Percentiles rank a stretch among this genome's conserved stretches.
Evolutionary conservation across 2,797 vertebrate species (phyloP).

Genomic region (Mycteria americana): DNA sequence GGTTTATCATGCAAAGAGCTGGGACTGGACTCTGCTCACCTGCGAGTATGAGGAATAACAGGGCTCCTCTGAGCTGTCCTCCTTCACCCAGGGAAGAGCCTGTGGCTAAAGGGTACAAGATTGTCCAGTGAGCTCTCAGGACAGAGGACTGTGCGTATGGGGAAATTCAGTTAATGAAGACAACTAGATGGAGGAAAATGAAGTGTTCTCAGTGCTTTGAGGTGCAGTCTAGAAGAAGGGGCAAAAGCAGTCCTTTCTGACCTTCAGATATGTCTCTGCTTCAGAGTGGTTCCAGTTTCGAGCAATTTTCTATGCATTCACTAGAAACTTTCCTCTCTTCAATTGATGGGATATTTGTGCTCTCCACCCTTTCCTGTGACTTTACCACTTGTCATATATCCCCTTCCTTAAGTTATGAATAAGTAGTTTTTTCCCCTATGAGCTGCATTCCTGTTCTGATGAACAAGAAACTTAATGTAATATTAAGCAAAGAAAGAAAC

Average conservation of each 20-base stretch:
- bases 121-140: neutral
- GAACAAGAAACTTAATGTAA: constrained; percentile 42
- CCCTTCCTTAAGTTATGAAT: neutral
- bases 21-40: neutral
- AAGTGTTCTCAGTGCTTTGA: neutral
- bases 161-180: neutral
- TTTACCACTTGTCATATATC: constrained; percentile 9
- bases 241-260: neutral
- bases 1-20: neutral
- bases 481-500: constrained; percentile 60
- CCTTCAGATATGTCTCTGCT: neutral
- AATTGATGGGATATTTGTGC: neutral
- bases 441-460: constrained; percentile 11
- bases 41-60: neutral
- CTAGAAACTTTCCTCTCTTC: neutral
- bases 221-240: neutral
- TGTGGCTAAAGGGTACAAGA: neutral
- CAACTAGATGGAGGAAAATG: neutral
- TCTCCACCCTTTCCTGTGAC: constrained; percentile 32
- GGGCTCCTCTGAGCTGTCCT: neutral
- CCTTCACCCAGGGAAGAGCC: neutral
- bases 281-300: neutral
- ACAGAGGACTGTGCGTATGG: accelerated
- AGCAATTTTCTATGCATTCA: neutral
- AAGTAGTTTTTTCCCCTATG: neutral